Conservation (phyloP, 1,140 invertebrate species). For the Drosophila chauvacae region DNA sequence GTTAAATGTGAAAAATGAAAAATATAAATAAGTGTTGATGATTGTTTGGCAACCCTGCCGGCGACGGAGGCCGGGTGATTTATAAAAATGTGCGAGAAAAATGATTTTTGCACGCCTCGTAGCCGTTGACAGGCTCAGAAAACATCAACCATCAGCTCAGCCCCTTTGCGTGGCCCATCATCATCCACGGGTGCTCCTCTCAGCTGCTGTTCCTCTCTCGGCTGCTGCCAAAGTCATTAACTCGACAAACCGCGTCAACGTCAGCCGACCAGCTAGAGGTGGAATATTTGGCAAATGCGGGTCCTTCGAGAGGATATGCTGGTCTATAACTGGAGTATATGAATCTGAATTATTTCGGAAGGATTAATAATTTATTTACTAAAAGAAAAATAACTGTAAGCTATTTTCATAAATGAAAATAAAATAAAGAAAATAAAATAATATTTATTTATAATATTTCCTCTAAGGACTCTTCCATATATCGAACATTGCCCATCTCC, state of each 20-base stretch:
- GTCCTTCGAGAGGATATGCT: background rate
- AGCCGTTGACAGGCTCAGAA: slow-evolving; percentile 56
- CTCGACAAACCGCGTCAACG: slow-evolving; percentile 74
- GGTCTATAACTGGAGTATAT: background rate
- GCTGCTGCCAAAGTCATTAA: slow-evolving; percentile 78
- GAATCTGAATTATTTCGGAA: background rate
- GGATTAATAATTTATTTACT: no score
- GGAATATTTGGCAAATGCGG: slow-evolving; percentile 1
- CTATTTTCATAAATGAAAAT: no score
- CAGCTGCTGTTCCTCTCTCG: slow-evolving; percentile 25
- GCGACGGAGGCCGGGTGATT: slow-evolving; percentile 29
- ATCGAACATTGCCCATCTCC: slow-evolving; percentile 5
- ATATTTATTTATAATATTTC: background rate
- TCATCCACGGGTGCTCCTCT: slow-evolving; percentile 36
- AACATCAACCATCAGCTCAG: slow-evolving; percentile 25
- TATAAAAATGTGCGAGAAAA: slow-evolving; percentile 76
- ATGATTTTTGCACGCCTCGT: slow-evolving; percentile 79
- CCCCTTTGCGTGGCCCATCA: slow-evolving; percentile 12
- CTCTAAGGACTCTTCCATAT: background rate
- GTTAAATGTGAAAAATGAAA: slow-evolving; percentile 70
- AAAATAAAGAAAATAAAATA: no score
- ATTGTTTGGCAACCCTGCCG: slow-evolving; percentile 37
- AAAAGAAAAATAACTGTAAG: no score
- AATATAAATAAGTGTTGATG: slow-evolving; percentile 75
- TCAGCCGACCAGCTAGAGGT: slow-evolving; percentile 37